phyloP scores from a whole-genome alignment of 1,140 invertebrate species.

The Eupeodes corollae region DNA sequence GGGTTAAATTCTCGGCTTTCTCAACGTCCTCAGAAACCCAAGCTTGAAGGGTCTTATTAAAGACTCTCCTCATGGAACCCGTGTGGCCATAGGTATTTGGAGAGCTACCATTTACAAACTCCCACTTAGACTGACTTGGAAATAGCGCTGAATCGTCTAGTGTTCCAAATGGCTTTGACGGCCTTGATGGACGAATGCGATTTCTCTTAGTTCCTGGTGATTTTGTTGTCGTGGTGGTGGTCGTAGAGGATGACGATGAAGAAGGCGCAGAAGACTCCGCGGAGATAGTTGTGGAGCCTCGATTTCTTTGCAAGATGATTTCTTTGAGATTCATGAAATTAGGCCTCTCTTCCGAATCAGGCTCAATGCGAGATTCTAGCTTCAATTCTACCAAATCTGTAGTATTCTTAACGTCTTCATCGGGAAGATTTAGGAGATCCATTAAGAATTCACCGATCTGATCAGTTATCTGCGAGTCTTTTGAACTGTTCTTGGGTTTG shows the following conservation, averaged over 20 bases:
- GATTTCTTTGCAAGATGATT: constrained; percentile 24
- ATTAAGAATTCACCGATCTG: constrained; percentile 34
- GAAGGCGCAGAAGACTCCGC: not conserved
- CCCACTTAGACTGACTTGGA: constrained; percentile 35
- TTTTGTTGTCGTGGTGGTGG: constrained; percentile 2
- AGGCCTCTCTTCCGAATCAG: constrained; percentile 18
- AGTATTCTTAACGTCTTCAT: constrained; percentile 8
- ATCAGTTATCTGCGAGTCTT: constrained; percentile 24
- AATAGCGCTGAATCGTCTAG: constrained; percentile 32
- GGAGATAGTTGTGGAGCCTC: constrained; percentile 6
- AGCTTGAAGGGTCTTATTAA: constrained; percentile 34
- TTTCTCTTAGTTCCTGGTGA: constrained; percentile 8
- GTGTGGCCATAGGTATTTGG: constrained; percentile 15
- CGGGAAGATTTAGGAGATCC: constrained; percentile 27
- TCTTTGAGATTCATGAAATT: constrained; percentile 34
- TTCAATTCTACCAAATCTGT: constrained; percentile 7
- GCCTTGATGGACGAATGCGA: constrained; percentile 16
- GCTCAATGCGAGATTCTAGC: constrained; percentile 21
- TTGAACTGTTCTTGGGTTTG: constrained; percentile 2
- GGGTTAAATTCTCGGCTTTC: constrained; percentile 23
- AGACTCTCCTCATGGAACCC: constrained; percentile 28
- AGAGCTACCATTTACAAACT: constrained; percentile 28
- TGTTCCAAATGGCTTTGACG: constrained; percentile 18
- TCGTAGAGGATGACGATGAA: constrained; percentile 6
- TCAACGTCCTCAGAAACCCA: constrained; percentile 34